These are phyloP conservation scores for Synanceia verrucosa DNA, from an alignment of 2,797 vertebrate genomes.

Conservation along the genomic window DNA sequence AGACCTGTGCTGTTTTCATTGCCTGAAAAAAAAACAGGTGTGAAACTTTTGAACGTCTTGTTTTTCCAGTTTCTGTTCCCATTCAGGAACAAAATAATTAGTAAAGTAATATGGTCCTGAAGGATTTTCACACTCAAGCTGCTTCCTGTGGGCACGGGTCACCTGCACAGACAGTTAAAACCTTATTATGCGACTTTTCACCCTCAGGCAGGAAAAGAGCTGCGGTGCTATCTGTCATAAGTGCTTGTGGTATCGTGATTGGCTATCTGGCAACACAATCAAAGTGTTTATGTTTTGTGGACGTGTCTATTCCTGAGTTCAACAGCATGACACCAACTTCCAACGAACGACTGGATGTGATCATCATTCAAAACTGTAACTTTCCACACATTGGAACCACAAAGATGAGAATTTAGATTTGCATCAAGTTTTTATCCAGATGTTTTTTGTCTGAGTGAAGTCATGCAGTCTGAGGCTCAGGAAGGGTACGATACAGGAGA, in stretches of 20 bases:
- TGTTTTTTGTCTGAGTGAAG: too few relatives aligned
- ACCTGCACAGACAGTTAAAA: slow-evolving; percentile 20
- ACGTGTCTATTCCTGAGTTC: neutral
- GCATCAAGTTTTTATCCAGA: too few relatives aligned
- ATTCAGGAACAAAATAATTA: neutral
- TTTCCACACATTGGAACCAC: neutral
- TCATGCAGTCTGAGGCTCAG: too few relatives aligned
- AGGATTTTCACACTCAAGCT: neutral
- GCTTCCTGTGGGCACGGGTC: neutral
- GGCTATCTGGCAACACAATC: neutral
- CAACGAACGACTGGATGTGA: neutral
- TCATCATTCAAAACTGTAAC: neutral
- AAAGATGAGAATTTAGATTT: neutral
- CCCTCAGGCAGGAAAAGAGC: neutral
- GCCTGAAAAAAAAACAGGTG: neutral
- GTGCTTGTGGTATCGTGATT: neutral
- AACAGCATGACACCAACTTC: neutral
- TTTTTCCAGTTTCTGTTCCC: neutral
- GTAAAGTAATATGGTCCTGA: neutral
- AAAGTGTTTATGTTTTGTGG: neutral
- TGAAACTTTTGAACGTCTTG: neutral
- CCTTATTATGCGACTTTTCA: neutral
- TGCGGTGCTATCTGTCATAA: neutral
- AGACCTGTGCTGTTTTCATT: neutral
- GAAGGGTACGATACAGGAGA: too few relatives aligned